These are phyloP conservation scores for Onychorhynchus coronatus DNA, from an alignment of 2,113 vertebrate species.

Conservation along the genomic window DNA sequence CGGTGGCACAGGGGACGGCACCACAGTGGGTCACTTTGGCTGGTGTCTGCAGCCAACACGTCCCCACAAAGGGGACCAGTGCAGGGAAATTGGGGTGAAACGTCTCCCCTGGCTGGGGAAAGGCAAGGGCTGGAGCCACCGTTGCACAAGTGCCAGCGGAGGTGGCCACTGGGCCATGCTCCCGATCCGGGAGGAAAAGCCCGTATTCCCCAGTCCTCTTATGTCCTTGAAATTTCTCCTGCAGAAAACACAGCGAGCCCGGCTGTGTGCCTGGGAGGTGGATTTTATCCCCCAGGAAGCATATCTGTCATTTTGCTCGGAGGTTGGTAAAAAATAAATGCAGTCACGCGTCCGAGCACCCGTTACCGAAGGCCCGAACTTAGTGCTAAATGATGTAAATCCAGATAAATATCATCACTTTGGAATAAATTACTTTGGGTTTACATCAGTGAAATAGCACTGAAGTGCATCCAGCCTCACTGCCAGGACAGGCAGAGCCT, in stretches of 20 bases:
- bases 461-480: background rate
- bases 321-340: conserved; percentile 44
- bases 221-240: conserved; percentile 27
- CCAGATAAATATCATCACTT: conserved; percentile 40
- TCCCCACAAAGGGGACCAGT: background rate
- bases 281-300: conserved; percentile 59
- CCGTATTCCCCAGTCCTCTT: background rate
- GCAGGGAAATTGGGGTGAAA: background rate
- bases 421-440: conserved; percentile 37
- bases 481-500: background rate
- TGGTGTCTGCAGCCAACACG: background rate
- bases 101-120: fast-evolving
- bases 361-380: background rate
- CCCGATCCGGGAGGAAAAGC: background rate
- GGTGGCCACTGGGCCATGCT: background rate
- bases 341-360: conserved; percentile 17
- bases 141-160: background rate
- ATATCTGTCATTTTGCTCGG: conserved; percentile 60
- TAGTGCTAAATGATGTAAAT: conserved; percentile 44
- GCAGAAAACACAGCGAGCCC: background rate
- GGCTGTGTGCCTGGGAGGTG: conserved; percentile 40
- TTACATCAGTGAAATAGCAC: background rate
- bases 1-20: background rate
- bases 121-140: background rate
- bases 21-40: background rate